phyloP scores from a whole-genome alignment of 2,888 invertebrate genomes.

The Deilephila elpenor region DNA sequence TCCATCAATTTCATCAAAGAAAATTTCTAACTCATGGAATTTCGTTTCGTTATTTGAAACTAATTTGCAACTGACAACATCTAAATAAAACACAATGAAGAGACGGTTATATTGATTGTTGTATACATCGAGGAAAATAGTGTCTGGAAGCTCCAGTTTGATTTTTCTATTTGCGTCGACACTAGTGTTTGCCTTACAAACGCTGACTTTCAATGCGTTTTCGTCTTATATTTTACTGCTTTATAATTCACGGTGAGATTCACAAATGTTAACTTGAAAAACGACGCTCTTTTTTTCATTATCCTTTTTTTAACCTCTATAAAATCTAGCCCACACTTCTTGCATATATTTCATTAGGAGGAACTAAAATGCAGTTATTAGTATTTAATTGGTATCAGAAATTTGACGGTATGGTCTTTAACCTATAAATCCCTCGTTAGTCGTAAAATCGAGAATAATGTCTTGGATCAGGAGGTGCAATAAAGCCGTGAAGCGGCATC shows the following conservation, averaged over 20 bases:
- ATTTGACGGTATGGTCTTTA: too few species aligned
- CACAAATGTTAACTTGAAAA: too few species aligned
- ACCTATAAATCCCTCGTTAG: neutral
- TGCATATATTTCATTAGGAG: too few species aligned
- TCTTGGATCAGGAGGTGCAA: constrained; percentile 69
- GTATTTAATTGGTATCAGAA: too few species aligned
- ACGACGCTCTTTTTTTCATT: too few species aligned
- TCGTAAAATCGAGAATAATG: neutral
- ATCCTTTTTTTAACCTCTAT: too few species aligned
- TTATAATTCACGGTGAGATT: too few species aligned
- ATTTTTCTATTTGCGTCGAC: constrained; percentile 9
- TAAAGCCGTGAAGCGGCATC: constrained; percentile 79
- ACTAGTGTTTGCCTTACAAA: constrained; percentile 3
- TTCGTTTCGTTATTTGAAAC: neutral
- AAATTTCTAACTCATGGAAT: constrained; percentile 39
- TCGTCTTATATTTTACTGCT: too few species aligned
- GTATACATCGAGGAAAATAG: constrained; percentile 8
- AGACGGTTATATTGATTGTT: neutral
- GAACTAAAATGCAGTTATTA: too few species aligned
- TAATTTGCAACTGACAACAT: constrained; percentile 20
- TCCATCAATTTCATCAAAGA: neutral
- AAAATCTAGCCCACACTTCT: too few species aligned
- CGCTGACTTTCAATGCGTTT: neutral
- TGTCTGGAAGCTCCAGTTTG: constrained; percentile 3
- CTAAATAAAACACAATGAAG: constrained; percentile 12